Percentiles rank a stretch among this genome's conserved stretches.
These are phyloP conservation scores for Pseudorectes ferrugineus DNA, from an alignment of 2,113 vertebrate genomes.

Conservation along the genomic window DNA sequence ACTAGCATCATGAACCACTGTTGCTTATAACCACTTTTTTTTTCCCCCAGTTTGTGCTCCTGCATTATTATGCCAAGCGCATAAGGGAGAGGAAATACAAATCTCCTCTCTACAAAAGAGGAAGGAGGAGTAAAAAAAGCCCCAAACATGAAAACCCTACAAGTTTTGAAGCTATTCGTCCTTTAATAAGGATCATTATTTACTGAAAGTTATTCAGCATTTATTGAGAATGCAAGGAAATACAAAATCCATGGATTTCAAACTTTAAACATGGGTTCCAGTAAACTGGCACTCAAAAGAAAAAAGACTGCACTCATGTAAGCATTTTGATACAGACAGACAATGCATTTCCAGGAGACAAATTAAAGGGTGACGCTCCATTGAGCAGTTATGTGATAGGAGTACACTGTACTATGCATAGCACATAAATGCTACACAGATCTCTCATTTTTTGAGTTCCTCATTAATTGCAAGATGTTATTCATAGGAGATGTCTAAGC, in stretches of 20 bases:
- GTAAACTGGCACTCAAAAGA: neutral
- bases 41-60: neutral
- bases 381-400: neutral
- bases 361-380: neutral
- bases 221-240: neutral
- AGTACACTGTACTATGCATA: neutral
- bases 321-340: neutral
- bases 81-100: conserved; percentile 29
- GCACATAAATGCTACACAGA: neutral
- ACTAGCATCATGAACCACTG: neutral
- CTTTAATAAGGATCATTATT: neutral
- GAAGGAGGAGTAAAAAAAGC: neutral
- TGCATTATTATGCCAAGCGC: conserved; percentile 16
- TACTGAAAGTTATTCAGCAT: neutral
- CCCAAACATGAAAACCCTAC: neutral
- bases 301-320: neutral
- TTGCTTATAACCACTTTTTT: neutral
- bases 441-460: neutral
- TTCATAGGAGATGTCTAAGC: neutral
- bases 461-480: neutral
- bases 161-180: conserved; percentile 10
- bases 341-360: neutral
- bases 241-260: neutral
- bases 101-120: neutral
- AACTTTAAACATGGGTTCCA: neutral